phyloP scores from a whole-genome alignment of 2,797 vertebrate genomes.

The Diplodus sargus region DNA sequence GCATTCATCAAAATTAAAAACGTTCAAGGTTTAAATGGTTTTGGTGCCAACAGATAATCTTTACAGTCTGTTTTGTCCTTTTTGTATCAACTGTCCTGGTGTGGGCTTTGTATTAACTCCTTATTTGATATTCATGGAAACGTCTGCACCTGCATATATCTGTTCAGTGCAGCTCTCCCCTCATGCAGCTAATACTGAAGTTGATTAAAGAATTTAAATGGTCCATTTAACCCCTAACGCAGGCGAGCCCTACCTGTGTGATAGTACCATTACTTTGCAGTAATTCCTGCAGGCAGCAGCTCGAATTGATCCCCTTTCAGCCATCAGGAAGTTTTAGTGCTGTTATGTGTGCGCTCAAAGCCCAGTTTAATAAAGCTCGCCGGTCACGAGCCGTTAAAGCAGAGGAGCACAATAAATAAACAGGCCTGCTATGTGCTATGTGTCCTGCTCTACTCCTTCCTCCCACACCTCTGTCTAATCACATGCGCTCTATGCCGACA shows the following conservation, averaged over 20 bases:
- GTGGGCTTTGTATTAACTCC: constrained; percentile 46
- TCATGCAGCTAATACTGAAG: constrained; percentile 77
- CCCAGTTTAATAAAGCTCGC: constrained; percentile 90
- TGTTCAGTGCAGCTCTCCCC: constrained; percentile 45
- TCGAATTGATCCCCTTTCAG: constrained; percentile 84
- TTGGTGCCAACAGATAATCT: constrained; percentile 6
- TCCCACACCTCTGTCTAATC: constrained; percentile 33
- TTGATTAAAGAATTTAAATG: constrained; percentile 87
- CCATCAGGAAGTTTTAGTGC: constrained; percentile 87
- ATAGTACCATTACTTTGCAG: constrained; percentile 82
- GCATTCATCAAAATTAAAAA: not conserved
- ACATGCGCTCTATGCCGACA: constrained; percentile 36
- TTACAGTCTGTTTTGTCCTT: constrained; percentile 14
- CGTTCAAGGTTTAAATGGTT: constrained; percentile 7
- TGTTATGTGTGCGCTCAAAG: constrained; percentile 86
- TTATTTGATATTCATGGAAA: constrained; percentile 74
- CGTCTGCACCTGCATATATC: constrained; percentile 53
- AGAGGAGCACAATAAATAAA: constrained; percentile 86
- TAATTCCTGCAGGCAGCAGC: constrained; percentile 82
- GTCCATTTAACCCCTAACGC: constrained; percentile 82
- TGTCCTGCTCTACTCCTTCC: constrained; percentile 50
- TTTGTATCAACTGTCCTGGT: constrained; percentile 18
- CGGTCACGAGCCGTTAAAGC: constrained; percentile 84
- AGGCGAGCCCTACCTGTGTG: constrained; percentile 74
- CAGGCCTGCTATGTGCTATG: constrained; percentile 70